phyloP scores from a whole-genome alignment of 1,140 invertebrate species.

The Magallana gigas region DNA sequence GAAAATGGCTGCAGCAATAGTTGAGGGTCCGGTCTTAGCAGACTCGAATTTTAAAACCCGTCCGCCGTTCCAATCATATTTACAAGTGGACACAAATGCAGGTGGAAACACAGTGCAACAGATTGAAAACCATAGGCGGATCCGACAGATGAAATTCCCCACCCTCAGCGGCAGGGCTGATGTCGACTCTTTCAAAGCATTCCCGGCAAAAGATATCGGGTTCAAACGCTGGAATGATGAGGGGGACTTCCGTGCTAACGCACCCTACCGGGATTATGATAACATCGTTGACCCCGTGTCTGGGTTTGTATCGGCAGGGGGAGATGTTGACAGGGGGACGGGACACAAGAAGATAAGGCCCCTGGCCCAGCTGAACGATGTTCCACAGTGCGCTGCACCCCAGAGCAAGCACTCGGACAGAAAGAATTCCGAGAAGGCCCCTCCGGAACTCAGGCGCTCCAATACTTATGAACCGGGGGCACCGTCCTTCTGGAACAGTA shows the following conservation, averaged over 20 bases:
- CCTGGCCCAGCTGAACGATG: constrained; percentile 72
- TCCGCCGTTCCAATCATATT: constrained; percentile 70
- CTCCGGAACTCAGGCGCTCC: constrained; percentile 68
- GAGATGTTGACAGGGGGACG: constrained; percentile 76
- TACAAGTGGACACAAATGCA: constrained; percentile 71
- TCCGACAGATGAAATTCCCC: constrained; percentile 77
- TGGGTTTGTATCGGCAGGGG: constrained; percentile 76
- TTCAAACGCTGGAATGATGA: constrained; percentile 75
- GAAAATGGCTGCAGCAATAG: constrained; percentile 69
- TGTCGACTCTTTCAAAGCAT: constrained; percentile 72
- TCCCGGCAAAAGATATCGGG: constrained; percentile 55
- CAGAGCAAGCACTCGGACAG: constrained; percentile 65
- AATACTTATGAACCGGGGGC: constrained; percentile 70
- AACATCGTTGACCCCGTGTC: constrained; percentile 77
- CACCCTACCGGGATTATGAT: constrained; percentile 73
- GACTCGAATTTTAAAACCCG: constrained; percentile 72
- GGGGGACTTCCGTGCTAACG: constrained; percentile 68
- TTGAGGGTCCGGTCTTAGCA: constrained; percentile 63
- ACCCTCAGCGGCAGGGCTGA: constrained; percentile 68
- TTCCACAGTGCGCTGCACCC: constrained; percentile 71
- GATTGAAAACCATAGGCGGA: constrained; percentile 71
- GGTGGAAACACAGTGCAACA: constrained; percentile 69
- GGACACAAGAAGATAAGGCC: constrained; percentile 70
- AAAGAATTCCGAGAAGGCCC: constrained; percentile 65
- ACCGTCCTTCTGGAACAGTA: constrained; percentile 76